Evolutionary conservation across 2,797 vertebrate genomes (phyloP).

Genomic region (Enteromius anoplus): DNA sequence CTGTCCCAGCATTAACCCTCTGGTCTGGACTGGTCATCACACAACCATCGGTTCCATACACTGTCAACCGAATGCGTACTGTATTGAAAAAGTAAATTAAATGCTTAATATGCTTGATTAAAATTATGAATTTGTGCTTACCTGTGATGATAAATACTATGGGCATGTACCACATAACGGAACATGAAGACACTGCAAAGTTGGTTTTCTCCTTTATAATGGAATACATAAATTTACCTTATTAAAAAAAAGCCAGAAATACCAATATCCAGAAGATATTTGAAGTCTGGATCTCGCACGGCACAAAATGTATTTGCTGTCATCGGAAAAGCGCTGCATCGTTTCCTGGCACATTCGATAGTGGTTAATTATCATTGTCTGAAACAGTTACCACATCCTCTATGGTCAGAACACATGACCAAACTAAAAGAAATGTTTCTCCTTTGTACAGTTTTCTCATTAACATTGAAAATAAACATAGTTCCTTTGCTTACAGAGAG

Average conservation of each 20-base stretch:
- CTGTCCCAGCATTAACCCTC: constrained; percentile 1
- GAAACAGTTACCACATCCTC: constrained; percentile 27
- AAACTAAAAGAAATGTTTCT: background rate
- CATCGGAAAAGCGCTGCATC: background rate
- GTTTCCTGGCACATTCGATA: background rate
- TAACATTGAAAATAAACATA: background rate
- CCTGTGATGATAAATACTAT: background rate
- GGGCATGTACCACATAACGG: constrained; percentile 5
- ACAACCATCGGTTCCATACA: background rate
- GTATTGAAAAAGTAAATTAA: background rate
- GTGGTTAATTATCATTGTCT: background rate
- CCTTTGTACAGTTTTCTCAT: background rate
- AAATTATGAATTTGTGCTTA: background rate
- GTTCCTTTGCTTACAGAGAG: background rate
- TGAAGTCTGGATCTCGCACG: background rate
- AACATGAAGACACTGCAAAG: background rate
- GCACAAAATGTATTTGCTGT: background rate
- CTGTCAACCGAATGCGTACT: background rate
- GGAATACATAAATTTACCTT: background rate
- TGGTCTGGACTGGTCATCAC: constrained; percentile 27
- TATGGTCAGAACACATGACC: background rate
- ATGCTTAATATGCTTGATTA: background rate
- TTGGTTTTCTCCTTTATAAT: background rate
- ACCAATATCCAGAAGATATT: background rate
- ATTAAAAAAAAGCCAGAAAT: background rate